Evolutionary conservation across 1,140 invertebrate genomes (phyloP), one percentile per base, ranked within the genome.

Genomic region (Apis dorsata): DNA sequence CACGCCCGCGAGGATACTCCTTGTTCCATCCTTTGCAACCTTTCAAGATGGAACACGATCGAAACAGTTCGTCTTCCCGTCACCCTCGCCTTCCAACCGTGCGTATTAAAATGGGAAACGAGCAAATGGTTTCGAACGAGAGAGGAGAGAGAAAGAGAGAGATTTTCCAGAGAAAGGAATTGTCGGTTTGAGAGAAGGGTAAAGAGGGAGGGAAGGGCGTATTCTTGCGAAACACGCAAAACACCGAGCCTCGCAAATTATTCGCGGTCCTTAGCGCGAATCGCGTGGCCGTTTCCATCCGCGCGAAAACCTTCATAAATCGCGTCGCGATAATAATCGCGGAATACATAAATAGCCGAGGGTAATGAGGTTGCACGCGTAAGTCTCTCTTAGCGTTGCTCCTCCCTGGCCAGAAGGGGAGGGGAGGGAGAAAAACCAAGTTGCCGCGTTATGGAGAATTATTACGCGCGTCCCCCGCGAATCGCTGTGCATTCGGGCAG

Each of bases 261-360:
- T 68, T 63, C 28, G 34, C 49, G 24, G n/a, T 55, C 70, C 65
- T 69, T 60, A 24, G 69, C 21, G 63, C 57, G 15, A 12, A 19
- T n/a, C 49, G 19, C 15, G 59, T 13, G 63, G 59, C 63, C 55
- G 70, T 66, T 60, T 66, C 84, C 84, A 44, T 77, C n/a, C 44
- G 34, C 55, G 44, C 24, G 71, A 59, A 24, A 24, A 49, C 72
- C 63, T 68, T 63, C 60, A 63, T 84, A 81, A 87, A 87, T 87
- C 81, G 65, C 68, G n/a, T 62, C 63, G 53, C 62, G 85, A 86
- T 86, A 83, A 85, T 87, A 84, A 87, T 87, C 77, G 60, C 62
- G 71, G 86, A 87, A 87, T 84, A 73, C 74, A 76, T 84, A 81
- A 87, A 80, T 62, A 84, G 72, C 57, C 17, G 62, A 53, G 34